These are phyloP conservation scores for Rhopilema esculentum DNA, from an alignment of 30 jellyfish, hydroid and myxozoan genomes.

Conservation along the genomic window DNA sequence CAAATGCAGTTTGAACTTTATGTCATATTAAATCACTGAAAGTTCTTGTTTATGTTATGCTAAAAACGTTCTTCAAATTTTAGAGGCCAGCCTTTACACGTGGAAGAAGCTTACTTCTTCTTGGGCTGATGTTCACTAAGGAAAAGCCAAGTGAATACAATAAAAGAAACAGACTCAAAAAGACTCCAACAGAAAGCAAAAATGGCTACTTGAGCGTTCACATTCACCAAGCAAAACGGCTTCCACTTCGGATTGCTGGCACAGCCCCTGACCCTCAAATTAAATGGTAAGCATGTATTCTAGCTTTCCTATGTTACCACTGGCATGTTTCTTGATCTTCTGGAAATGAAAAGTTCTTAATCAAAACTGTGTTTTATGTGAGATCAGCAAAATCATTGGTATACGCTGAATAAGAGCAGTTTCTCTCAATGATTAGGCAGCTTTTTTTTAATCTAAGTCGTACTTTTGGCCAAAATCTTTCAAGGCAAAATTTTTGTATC, in stretches of 20 bases:
- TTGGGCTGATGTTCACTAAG: conserved; percentile 69
- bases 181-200: conserved; percentile 21
- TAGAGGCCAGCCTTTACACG: conserved; percentile 58
- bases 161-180: conserved; percentile 10
- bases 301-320: not conserved
- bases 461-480: no score
- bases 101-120: conserved; percentile 75
- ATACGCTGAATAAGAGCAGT: no score
- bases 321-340: not conserved
- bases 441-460: no score
- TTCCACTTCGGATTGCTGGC: conserved; percentile 67
- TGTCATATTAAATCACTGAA: no score
- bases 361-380: no score
- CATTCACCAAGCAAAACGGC: conserved; percentile 74
- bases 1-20: no score
- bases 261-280: conserved; percentile 75
- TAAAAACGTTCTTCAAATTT: not conserved
- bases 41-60: no score
- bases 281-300: conserved; percentile 45
- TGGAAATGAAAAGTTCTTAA: no score
- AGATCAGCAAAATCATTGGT: no score
- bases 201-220: conserved; percentile 63
- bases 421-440: no score
- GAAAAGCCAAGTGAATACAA: conserved; percentile 32
- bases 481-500: no score